Percentiles rank a stretch among this genome's conserved stretches.
Conservation (phyloP, 1,140 invertebrate species). For the Drosophila pachea region DNA sequence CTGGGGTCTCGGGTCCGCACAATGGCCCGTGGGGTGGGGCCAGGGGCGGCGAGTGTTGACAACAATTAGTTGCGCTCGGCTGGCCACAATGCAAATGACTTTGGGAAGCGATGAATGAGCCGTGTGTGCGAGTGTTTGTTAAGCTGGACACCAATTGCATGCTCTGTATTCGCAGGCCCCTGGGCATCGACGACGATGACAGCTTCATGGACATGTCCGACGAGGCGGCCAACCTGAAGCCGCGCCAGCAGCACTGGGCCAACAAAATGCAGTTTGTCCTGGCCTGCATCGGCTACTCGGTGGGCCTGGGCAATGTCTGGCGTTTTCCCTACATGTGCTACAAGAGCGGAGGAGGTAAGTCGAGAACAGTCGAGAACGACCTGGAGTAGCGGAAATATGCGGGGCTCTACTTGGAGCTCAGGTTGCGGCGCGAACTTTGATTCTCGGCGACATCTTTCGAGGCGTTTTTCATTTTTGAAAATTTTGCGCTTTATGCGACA, state of each 20-base stretch:
- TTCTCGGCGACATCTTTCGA: slow-evolving; percentile 47
- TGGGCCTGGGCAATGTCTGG: slow-evolving; percentile 96
- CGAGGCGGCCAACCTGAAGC: slow-evolving; percentile 84
- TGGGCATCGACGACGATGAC: slow-evolving; percentile 84
- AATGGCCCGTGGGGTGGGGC: neutral
- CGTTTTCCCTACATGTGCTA: slow-evolving; percentile 91
- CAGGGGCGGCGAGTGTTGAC: slow-evolving; percentile 47
- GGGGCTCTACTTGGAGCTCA: no score
- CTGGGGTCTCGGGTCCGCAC: slow-evolving; percentile 15
- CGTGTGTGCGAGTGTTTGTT: neutral
- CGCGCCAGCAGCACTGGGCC: slow-evolving; percentile 89
- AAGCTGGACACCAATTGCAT: neutral
- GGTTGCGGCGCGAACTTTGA: slow-evolving; percentile 55
- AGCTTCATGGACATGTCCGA: slow-evolving; percentile 84
- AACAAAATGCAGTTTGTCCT: slow-evolving; percentile 94
- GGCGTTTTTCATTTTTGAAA: slow-evolving; percentile 36
- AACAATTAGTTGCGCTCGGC: slow-evolving; percentile 55
- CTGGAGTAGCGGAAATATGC: neutral
- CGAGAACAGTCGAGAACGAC: neutral
- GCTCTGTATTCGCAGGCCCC: slow-evolving; percentile 80
- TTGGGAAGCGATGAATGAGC: slow-evolving; percentile 11
- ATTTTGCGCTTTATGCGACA: slow-evolving; percentile 74
- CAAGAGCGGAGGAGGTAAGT: slow-evolving; percentile 89
- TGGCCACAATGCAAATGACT: slow-evolving; percentile 35
- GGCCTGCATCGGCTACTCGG: slow-evolving; percentile 93